Conservation (phyloP, 2,888 invertebrate species). For the Caenorhabditis sp. region DNA sequence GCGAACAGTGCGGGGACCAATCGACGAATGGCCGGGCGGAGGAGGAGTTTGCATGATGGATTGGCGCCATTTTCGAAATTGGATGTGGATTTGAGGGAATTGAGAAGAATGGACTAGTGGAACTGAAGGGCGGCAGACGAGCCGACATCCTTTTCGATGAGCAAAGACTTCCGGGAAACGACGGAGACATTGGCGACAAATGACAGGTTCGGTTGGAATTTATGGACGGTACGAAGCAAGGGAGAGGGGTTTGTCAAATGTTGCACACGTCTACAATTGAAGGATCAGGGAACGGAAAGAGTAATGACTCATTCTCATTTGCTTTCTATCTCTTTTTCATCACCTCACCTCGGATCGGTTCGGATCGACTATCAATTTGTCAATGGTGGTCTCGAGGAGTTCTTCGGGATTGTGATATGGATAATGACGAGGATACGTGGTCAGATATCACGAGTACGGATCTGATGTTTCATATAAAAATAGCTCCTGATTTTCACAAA, state of each 20-base stretch:
- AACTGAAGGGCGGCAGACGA: too few relatives aligned
- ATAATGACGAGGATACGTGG: too few relatives aligned
- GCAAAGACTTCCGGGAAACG: too few relatives aligned
- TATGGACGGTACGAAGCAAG: not conserved
- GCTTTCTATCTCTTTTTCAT: not conserved
- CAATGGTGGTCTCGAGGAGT: too few relatives aligned
- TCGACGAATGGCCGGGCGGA: slow-evolving; percentile 31
- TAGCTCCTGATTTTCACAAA: too few relatives aligned
- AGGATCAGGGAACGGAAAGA: not conserved
- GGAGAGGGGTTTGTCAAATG: not conserved
- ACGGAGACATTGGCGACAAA: not conserved
- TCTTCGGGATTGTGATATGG: too few relatives aligned
- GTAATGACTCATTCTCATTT: not conserved
- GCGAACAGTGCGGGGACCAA: slow-evolving; percentile 51
- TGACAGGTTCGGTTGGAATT: slow-evolving; percentile 7
- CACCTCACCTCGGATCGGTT: too few relatives aligned
- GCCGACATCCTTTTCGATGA: too few relatives aligned
- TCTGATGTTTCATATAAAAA: too few relatives aligned
- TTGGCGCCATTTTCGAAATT: slow-evolving; percentile 58
- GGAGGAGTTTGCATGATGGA: slow-evolving; percentile 58
- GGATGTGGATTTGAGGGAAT: slow-evolving; percentile 18
- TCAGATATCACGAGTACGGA: too few relatives aligned
- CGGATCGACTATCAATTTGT: slow-evolving; percentile 1
- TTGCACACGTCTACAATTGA: not conserved
- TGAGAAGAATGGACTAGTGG: not conserved